These are phyloP conservation scores for Ecliptopera silaceata DNA, from an alignment of 2,888 invertebrate species.

Conservation along the genomic window DNA sequence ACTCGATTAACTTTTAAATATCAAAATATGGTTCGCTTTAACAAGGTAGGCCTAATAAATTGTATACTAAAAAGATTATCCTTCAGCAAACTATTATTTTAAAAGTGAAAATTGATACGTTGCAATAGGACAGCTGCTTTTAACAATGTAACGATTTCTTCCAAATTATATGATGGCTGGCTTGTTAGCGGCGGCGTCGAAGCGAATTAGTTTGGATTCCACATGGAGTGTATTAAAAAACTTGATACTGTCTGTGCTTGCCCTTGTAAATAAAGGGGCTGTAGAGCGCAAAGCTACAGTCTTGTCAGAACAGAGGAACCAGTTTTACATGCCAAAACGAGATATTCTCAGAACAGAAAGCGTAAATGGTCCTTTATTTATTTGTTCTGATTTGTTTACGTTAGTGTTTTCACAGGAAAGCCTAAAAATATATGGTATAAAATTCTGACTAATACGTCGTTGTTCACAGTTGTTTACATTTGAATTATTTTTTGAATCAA, in stretches of 20 bases:
- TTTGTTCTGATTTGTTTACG: no score
- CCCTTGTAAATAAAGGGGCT: conserved; percentile 77
- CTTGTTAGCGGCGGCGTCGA: conserved; percentile 55
- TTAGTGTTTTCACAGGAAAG: no score
- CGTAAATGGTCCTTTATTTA: no score
- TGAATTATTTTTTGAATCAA: no score
- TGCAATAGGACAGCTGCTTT: conserved; percentile 61
- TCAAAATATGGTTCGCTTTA: conserved; percentile 51
- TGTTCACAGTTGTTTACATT: no score
- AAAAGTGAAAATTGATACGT: conserved; percentile 73
- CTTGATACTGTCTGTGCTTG: conserved; percentile 63
- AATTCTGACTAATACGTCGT: no score
- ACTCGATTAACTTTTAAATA: conserved; percentile 66
- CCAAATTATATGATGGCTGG: conserved; percentile 68
- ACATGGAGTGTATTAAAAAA: conserved; percentile 48
- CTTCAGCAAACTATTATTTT: conserved; percentile 62
- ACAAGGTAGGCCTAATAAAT: conserved; percentile 59
- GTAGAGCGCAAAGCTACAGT: conserved; percentile 62
- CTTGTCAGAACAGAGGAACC: conserved; percentile 8
- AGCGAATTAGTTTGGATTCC: conserved; percentile 34
- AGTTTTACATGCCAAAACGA: neutral
- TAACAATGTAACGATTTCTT: conserved; percentile 56
- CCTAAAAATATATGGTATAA: no score
- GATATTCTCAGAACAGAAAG: no score
- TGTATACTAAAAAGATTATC: conserved; percentile 45